Conservation (phyloP, 1,140 invertebrate species). For the Lasioglossum baleicum region DNA sequence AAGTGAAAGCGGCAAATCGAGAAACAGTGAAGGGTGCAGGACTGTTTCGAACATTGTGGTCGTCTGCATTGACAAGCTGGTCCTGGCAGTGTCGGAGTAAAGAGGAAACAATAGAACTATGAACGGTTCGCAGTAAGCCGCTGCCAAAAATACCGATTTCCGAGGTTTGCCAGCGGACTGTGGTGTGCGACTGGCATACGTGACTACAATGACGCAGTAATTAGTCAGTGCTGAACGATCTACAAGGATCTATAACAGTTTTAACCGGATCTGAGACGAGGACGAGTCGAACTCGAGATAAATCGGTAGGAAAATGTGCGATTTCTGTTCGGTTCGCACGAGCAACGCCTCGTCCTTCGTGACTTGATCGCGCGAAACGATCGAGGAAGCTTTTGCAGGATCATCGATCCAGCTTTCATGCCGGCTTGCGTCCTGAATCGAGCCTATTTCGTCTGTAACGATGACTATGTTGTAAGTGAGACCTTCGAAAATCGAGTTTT, state of each 20-base stretch:
- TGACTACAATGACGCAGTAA: neutral
- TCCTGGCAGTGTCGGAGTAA: neutral
- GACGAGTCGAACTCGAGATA: neutral
- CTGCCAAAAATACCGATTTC: slow-evolving; percentile 16
- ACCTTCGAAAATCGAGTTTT: no score
- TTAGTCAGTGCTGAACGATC: neutral
- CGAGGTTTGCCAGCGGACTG: slow-evolving; percentile 4
- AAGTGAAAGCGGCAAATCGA: no score
- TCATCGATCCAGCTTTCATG: slow-evolving; percentile 59
- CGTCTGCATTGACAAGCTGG: neutral
- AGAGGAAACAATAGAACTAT: slow-evolving; percentile 17
- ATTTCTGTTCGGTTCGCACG: neutral
- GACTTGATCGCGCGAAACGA: slow-evolving; percentile 12
- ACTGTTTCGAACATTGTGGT: no score
- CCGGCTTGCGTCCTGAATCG: slow-evolving; percentile 69
- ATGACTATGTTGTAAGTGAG: slow-evolving; percentile 75
- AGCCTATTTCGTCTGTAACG: slow-evolving; percentile 77
- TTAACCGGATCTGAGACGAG: neutral
- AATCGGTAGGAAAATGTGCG: neutral
- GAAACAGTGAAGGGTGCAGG: no score
- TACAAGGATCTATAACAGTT: neutral
- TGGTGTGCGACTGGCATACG: neutral
- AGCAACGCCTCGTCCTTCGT: slow-evolving; percentile 12
- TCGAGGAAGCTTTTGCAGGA: slow-evolving; percentile 3
- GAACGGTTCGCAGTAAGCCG: neutral